phyloP scores from a whole-genome alignment of 2,113 vertebrate species.

The Alectura lathami region DNA sequence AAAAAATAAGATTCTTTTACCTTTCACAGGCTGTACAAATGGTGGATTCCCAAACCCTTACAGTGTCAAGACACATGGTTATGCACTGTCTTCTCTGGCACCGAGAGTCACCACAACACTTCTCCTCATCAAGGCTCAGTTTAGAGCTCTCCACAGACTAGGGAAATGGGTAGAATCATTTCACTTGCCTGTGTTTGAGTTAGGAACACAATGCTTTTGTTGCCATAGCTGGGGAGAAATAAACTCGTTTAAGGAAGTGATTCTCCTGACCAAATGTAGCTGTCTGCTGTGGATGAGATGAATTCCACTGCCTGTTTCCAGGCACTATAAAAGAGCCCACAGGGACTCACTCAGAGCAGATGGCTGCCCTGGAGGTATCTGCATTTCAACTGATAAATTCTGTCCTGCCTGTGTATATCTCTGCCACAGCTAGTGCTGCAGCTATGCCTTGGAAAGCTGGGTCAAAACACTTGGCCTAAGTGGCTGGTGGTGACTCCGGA shows the following conservation, averaged over 20 bases:
- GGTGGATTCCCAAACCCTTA: background rate
- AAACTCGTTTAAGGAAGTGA: background rate
- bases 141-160: background rate
- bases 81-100: background rate
- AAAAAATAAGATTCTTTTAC: background rate
- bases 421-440: background rate
- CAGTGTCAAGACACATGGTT: background rate
- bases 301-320: background rate
- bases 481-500: background rate
- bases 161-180: background rate
- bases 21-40: background rate
- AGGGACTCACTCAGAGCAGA: background rate
- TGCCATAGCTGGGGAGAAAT: background rate
- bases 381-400: background rate
- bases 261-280: background rate
- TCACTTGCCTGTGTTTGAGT: background rate
- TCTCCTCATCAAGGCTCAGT: background rate
- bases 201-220: background rate
- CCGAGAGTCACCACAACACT: background rate
- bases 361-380: background rate
- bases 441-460: background rate
- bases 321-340: background rate
- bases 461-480: background rate
- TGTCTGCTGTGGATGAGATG: background rate
- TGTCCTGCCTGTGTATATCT: background rate